Conservation (phyloP, 2,888 invertebrate genomes). For the Dicycla oo region DNA sequence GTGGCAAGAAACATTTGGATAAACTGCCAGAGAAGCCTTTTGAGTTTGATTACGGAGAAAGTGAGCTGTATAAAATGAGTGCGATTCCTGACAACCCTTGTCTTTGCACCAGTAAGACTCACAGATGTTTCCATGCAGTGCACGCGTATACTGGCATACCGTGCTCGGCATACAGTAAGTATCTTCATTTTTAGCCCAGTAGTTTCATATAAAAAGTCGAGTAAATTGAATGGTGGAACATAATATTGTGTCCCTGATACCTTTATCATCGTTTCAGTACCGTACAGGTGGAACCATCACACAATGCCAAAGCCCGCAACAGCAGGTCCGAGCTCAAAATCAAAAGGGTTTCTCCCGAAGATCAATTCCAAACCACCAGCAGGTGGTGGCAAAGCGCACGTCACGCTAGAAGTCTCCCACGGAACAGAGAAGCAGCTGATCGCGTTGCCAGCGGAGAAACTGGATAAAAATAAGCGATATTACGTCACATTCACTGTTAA, state of each 20-base stretch:
- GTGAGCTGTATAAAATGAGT: slow-evolving; percentile 91
- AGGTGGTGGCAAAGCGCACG: slow-evolving; percentile 87
- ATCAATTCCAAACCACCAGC: slow-evolving; percentile 89
- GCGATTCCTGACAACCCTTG: slow-evolving; percentile 93
- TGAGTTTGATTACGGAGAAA: slow-evolving; percentile 89
- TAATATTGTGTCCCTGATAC: neutral
- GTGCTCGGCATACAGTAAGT: slow-evolving; percentile 96
- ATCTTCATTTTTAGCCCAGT: slow-evolving; percentile 9
- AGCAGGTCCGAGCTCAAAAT: slow-evolving; percentile 84
- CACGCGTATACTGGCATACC: slow-evolving; percentile 97
- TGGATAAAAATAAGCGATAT: slow-evolving; percentile 97
- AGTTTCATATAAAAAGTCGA: neutral
- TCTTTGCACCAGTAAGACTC: slow-evolving; percentile 96
- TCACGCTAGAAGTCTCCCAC: slow-evolving; percentile 95
- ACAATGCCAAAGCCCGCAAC: slow-evolving; percentile 93
- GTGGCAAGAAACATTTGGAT: slow-evolving; percentile 91
- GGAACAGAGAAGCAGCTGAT: slow-evolving; percentile 96
- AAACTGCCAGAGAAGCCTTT: slow-evolving; percentile 90
- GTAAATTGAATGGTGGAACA: no score
- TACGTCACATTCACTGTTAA: slow-evolving; percentile 98
- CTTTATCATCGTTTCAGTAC: slow-evolving; percentile 89
- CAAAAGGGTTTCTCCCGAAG: slow-evolving; percentile 92
- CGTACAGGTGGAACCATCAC: slow-evolving; percentile 94
- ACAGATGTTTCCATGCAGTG: slow-evolving; percentile 97
- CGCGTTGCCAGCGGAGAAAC: slow-evolving; percentile 95